phyloP scores from a whole-genome alignment of 1,140 invertebrate species.

The Elysia chlorotica region DNA sequence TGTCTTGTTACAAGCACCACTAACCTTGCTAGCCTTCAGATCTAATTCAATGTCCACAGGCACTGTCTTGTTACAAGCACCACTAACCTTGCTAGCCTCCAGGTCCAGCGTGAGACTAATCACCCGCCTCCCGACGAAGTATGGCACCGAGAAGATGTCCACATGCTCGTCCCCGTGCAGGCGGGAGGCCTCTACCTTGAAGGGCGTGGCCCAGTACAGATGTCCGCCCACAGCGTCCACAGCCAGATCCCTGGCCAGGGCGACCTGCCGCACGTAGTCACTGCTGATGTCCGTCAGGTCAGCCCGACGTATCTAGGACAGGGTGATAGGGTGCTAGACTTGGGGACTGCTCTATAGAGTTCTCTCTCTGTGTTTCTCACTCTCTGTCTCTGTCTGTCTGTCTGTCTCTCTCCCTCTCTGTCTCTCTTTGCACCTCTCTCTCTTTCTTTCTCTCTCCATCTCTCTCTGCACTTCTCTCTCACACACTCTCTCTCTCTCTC shows the following conservation, averaged over 20 bases:
- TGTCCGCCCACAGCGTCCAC: slow-evolving; percentile 81
- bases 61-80: too few species aligned
- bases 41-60: too few species aligned
- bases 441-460: background rate
- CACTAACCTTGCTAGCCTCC: slow-evolving; percentile 35
- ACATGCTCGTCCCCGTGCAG: slow-evolving; percentile 79
- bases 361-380: background rate
- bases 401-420: background rate
- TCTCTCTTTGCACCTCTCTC: background rate
- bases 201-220: slow-evolving; percentile 86
- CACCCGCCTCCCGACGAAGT: slow-evolving; percentile 77
- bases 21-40: slow-evolving; percentile 37
- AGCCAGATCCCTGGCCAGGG: slow-evolving; percentile 78
- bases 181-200: slow-evolving; percentile 77
- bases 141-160: slow-evolving; percentile 72
- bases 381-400: background rate
- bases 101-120: slow-evolving; percentile 77
- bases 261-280: slow-evolving; percentile 78
- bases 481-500: background rate
- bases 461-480: background rate
- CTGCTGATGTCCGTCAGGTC: slow-evolving; percentile 71
- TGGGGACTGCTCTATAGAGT: too few species aligned
- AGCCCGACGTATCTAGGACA: slow-evolving; percentile 70
- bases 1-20: too few species aligned
- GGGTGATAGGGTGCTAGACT: too few species aligned